These are phyloP conservation scores for Xenopus borealis DNA, from an alignment of 2,113 vertebrate genomes.

Conservation along the genomic window DNA sequence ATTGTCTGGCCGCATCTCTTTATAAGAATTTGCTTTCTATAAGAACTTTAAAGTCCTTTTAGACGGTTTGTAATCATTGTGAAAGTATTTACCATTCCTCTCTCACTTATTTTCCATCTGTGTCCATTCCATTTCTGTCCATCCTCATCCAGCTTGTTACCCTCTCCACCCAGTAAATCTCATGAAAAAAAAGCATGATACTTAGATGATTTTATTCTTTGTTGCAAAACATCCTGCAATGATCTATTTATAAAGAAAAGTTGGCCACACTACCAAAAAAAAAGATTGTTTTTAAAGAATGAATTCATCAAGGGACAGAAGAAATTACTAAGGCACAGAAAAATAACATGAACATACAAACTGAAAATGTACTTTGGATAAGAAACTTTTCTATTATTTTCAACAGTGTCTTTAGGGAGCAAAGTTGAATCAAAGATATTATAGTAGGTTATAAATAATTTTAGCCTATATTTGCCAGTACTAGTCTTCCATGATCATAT, in stretches of 20 bases:
- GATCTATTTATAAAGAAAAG: background rate
- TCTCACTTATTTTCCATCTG: background rate
- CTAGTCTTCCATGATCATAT: background rate
- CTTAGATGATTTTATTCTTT: background rate
- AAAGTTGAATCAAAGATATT: background rate
- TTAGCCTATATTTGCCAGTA: background rate
- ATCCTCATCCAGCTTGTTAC: background rate
- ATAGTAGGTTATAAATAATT: constrained; percentile 7
- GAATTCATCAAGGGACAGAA: background rate
- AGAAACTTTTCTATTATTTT: background rate
- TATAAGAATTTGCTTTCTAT: too few species aligned
- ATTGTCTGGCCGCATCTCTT: too few species aligned
- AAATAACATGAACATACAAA: constrained; percentile 5
- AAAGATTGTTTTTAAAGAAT: constrained; percentile 5
- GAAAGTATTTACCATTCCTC: background rate
- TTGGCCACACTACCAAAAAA: background rate
- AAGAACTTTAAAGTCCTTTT: too few species aligned
- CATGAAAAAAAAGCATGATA: background rate
- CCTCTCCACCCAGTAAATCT: background rate
- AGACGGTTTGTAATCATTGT: too few species aligned
- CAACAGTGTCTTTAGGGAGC: background rate
- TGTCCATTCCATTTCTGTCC: background rate
- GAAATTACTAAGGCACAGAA: background rate
- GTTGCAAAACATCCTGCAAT: background rate
- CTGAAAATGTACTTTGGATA: background rate